Evolutionary conservation across 2,113 vertebrate genomes (phyloP), one percentile per base, ranked within the genome.

Genomic region (Heterotis niloticus): DNA sequence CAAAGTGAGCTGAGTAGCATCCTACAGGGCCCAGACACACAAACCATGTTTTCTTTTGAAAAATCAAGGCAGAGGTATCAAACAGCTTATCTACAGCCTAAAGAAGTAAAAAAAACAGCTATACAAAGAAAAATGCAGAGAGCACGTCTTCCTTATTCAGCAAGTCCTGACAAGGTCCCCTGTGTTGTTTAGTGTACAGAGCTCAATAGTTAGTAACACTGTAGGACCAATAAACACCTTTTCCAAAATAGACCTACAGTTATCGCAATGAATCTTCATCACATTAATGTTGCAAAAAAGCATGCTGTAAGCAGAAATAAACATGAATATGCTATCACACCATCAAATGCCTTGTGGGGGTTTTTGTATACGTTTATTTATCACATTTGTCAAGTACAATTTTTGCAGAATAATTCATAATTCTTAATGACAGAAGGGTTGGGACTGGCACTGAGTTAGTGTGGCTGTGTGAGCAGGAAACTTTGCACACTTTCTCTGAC

Each of bases 201-300:
- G 69, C 60, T 26, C 24, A 66, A 79, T 34, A 81, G 73, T 77
- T 82, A 83, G 62, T 60, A 78, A 82, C 81, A 54, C 71, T 76
- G 79, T 78, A 34, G 59, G 80, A 59, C 78, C 75, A 84, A 78
- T 84, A 74, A 75, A 70, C 68, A 71, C 44, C 44, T 57, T 80
- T 56, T 4, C 23, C 14, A 70, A 74, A 52, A 76, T 28, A 59
- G 11, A 13, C 68, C 65, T 17, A 1, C 76, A 78, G 56, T 44
- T 57, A 78, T 81, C 44, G 79, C 12, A 84, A 82, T 80, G 81
- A 85, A 81, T 66, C 78, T 67, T 82, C 81, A 78, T 83, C 80
- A 64, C 56, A 79, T 81, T 85, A 85, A 79, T 79, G 76, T 84
- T 81, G 84, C 84, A 85, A 83, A 57, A 80, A 82, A 79, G 0